Evolutionary conservation across 2,797 vertebrate species (phyloP).

Genomic region (Labeo calbasu): DNA sequence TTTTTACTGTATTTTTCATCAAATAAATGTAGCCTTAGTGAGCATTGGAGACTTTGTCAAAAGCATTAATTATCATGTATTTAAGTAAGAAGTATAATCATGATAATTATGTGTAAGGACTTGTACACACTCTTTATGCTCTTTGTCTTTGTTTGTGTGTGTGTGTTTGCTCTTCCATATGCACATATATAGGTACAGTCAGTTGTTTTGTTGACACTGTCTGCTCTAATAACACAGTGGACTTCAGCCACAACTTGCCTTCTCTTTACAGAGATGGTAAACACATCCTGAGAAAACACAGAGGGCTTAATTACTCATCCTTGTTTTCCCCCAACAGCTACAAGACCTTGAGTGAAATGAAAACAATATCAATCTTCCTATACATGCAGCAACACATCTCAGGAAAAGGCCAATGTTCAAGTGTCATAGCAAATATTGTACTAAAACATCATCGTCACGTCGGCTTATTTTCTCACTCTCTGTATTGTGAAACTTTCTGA

Average conservation of each 20-base stretch:
- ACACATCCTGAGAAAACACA: slow-evolving; percentile 26
- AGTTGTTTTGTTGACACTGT: slow-evolving; percentile 29
- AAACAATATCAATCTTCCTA: slow-evolving; percentile 7
- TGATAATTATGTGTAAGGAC: not conserved
- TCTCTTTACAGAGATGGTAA: slow-evolving; percentile 13
- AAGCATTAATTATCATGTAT: not conserved
- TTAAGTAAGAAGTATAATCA: not conserved
- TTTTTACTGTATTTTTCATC: not conserved
- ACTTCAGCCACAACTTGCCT: slow-evolving; percentile 40
- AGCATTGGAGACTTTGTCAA: not conserved
- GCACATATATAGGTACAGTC: slow-evolving; percentile 19
- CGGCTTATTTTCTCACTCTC: not conserved
- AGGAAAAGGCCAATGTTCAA: slow-evolving; percentile 41
- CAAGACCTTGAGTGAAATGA: slow-evolving; percentile 8
- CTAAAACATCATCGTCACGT: not conserved
- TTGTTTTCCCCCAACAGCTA: slow-evolving; percentile 9
- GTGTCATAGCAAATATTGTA: slow-evolving; percentile 27
- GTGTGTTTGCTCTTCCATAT: not conserved
- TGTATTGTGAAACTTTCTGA: not conserved
- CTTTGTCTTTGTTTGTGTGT: not conserved
- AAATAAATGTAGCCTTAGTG: not conserved
- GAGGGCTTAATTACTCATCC: slow-evolving; percentile 28
- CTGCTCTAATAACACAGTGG: slow-evolving; percentile 26
- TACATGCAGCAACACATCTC: slow-evolving; percentile 22
- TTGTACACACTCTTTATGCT: not conserved